Evolutionary conservation across 2,113 vertebrate genomes (phyloP), one percentile per base, ranked within the genome.

Genomic region (Vidua chalybeata): DNA sequence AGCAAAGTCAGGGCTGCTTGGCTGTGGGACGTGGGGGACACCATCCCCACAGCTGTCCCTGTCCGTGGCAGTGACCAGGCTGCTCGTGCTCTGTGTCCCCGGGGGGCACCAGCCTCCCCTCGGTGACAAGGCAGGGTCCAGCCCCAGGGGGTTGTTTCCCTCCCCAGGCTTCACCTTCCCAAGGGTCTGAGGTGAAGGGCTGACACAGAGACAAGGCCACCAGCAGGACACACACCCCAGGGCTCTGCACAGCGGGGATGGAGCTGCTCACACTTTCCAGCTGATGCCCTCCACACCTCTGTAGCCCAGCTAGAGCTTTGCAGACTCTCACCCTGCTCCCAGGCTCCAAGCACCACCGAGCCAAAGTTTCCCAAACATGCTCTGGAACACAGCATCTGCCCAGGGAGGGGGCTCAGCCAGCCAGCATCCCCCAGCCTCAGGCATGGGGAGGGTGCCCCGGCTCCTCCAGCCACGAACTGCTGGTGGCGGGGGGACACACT

Each of bases 41-140:
- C 8, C 55, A 37, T n/a, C 7, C 12, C 35, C 17, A 3, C 30
- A 30, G 54, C 75, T 31, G 49, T 30, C 28, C 39, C 0, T 0
- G 28, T 7, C 20, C n/a, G 1, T 0, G 16, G 64, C 71, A 46
- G 39, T 5, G 22, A 15, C 37, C 15, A 2, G 54, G 45, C 37
- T 55, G 28, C 11, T 13, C 13, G 2, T 3, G 23, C 30, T 45
- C 22, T 21, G 3, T 2, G 0, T 21, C 64, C 37, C n/a, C 11
- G 37, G 15, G 16, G 31, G 13, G 2, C 31, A 43, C 16, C 63
- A 76, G 54, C 21, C 19, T 68, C 41, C 41, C 24, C 21, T 11
- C 13, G 2, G 19, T 2, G 3, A 72, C 54, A 51, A 39, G 52
- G n/a, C 61, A 94, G 16, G 13, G 52, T 54, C 30, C 56, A 39